Base-by-base conservation (phyloP, 2,888 invertebrate species). In the Maniola hyperantus region DNA sequence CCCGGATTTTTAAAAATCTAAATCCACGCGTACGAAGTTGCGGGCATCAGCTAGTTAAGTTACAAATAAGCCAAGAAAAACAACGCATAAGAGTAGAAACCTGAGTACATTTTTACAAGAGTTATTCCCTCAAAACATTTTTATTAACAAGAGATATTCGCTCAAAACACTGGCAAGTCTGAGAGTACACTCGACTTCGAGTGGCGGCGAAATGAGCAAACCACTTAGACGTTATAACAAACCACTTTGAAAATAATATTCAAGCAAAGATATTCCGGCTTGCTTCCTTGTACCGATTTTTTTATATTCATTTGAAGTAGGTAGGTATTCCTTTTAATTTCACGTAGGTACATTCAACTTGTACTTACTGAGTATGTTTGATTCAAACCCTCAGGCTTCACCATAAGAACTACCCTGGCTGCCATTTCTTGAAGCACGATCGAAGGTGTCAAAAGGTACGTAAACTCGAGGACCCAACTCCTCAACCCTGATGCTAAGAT, bases 181-280 rank as follows among this genome's bases (percentile, higher is more conserved):
- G 71, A 76, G 71, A 76, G 71, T 74, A 77, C 76, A 83, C 89
- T 80, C 74, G 83, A 74, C 71, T 76, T 80, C 73, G 75, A 82
- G 82, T 77, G 79, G 82, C 79, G 81, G 26, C 83, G 84, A 85
- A 89, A 85, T 89, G 90, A 89, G 85, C 90, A 89, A 83, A 83
- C 88, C 87, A 87, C 90, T 89, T 84, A 85, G 81, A 86, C 85
- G 79, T 78, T 82, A 78, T 83, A 84, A 88, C 75, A 86, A 85
- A 83, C 83, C 86, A 76, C 85, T 87, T 73, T 62, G 73, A 81
- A 76, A 80, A 79, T 76, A 80, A 79, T 76, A 77, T 79, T 77
- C 76, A 74, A 74, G 62, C 53, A 53, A 62, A 76, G 73, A 75
- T 74, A 62, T 62, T 62, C 53, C 26, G 26, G 51, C 42, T 73